Conservation (phyloP, 37 sponge, comb jelly and placozoan genomes). For the Haliclona indistincta region DNA sequence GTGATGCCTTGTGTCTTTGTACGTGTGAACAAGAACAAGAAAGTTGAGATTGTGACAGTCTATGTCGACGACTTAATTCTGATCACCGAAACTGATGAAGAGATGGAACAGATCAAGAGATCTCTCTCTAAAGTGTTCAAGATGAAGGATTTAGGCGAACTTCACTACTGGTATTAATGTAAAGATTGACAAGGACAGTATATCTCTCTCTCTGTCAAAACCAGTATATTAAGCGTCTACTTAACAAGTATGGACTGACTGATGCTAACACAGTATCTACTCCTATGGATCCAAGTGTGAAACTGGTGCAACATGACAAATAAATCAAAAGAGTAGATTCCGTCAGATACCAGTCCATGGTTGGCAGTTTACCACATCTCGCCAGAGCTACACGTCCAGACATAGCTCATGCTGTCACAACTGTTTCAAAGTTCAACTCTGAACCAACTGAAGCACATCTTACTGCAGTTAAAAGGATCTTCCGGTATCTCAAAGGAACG, state of each 20-base stretch:
- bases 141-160: constrained; percentile 15
- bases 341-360: constrained; percentile 52
- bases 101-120: constrained; percentile 1
- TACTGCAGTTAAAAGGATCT: constrained; percentile 11
- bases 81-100: not conserved
- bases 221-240: constrained; percentile 31
- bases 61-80: constrained; percentile 13
- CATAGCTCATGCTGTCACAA: not conserved
- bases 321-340: constrained; percentile 32
- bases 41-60: constrained; percentile 4
- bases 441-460: constrained; percentile 16
- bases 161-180: not conserved
- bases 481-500: constrained; percentile 17
- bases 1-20: not conserved
- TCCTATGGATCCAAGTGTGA: constrained; percentile 27
- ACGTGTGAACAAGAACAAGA: not conserved
- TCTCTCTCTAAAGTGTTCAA: too few species aligned
- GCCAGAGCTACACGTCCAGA: constrained; percentile 5
- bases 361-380: constrained; percentile 27
- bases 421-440: constrained; percentile 4
- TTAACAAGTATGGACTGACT: constrained; percentile 31
- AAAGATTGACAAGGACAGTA: not conserved
- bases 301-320: constrained; percentile 49
- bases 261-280: constrained; percentile 48
- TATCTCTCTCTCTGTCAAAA: constrained; percentile 15